phyloP scores from a whole-genome alignment of 2,888 invertebrate species.

The Geotrupes spiniger region DNA sequence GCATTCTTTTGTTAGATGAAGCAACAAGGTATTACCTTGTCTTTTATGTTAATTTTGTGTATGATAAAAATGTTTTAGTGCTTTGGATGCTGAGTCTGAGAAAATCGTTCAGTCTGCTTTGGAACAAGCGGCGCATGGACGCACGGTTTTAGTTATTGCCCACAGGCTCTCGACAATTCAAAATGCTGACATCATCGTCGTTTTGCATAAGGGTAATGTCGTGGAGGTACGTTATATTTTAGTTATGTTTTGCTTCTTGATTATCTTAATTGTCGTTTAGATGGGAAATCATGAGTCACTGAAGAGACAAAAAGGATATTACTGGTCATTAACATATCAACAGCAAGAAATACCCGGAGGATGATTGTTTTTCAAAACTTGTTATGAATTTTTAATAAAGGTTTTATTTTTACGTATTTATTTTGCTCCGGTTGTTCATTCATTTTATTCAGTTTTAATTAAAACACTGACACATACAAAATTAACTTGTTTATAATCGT shows the following conservation, averaged over 20 bases:
- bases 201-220: constrained; percentile 78
- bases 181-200: constrained; percentile 89
- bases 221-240: constrained; percentile 64
- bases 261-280: constrained; percentile 52
- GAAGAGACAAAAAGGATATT: constrained; percentile 74
- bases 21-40: constrained; percentile 73
- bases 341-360: constrained; percentile 50
- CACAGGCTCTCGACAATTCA: constrained; percentile 89
- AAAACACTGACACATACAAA: no score
- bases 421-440: neutral
- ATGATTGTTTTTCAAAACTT: constrained; percentile 2
- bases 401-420: neutral
- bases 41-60: neutral
- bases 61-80: constrained; percentile 56
- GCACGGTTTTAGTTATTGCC: constrained; percentile 94
- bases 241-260: constrained; percentile 12
- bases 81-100: constrained; percentile 90
- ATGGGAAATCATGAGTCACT: constrained; percentile 81
- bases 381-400: constrained; percentile 3
- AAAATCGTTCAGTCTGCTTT: constrained; percentile 85
- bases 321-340: constrained; percentile 80
- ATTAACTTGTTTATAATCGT: no score
- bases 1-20: constrained; percentile 86
- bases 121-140: constrained; percentile 76
- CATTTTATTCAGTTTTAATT: neutral